These are phyloP conservation scores for Ochotona curzoniae DNA, from an alignment of 2,113 vertebrate species.

Conservation along the genomic window DNA sequence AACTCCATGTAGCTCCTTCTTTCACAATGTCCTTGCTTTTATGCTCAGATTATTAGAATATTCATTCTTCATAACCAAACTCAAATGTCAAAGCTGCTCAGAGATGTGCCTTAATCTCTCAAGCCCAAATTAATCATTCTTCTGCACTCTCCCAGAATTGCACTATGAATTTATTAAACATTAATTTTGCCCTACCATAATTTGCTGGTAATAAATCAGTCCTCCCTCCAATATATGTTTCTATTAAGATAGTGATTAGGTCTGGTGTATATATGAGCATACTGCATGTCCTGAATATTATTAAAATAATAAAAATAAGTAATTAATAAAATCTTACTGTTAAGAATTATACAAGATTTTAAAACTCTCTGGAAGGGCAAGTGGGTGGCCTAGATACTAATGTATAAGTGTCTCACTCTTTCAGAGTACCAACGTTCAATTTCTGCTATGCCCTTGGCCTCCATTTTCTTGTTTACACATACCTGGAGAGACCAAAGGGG, in stretches of 20 bases:
- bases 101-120: conserved; percentile 36
- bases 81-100: conserved; percentile 36
- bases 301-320: conserved; percentile 40
- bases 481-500: too few relatives aligned
- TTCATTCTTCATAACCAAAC: conserved; percentile 46
- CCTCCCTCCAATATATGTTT: conserved; percentile 4
- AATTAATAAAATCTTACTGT: background rate
- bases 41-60: conserved; percentile 51
- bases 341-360: background rate
- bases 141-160: conserved; percentile 6
- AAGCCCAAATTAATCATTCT: conserved; percentile 68
- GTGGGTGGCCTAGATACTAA: too few relatives aligned
- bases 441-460: too few relatives aligned
- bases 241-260: conserved; percentile 27
- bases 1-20: background rate
- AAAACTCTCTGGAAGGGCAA: background rate
- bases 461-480: too few relatives aligned
- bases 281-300: background rate
- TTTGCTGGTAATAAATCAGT: conserved; percentile 61
- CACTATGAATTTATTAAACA: conserved; percentile 55
- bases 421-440: too few relatives aligned
- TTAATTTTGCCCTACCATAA: conserved; percentile 61
- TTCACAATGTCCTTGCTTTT: background rate
- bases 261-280: background rate
- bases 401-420: too few relatives aligned